These are phyloP conservation scores for Geothlypis trichas DNA, from an alignment of 2,113 vertebrate genomes.

Conservation along the genomic window DNA sequence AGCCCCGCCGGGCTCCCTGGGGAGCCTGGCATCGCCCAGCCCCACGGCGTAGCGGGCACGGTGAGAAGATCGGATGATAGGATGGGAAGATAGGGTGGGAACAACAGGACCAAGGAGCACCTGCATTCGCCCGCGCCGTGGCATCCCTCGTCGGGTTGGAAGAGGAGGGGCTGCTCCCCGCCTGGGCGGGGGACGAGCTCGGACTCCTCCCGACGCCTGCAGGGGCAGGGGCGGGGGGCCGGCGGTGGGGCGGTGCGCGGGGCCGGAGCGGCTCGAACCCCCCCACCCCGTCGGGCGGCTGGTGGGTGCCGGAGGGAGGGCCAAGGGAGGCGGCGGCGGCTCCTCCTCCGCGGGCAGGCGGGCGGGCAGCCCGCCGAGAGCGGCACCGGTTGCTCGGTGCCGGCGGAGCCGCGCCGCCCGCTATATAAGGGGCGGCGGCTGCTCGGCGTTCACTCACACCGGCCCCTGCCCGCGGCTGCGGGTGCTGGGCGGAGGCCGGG, in stretches of 20 bases:
- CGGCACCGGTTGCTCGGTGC: not conserved
- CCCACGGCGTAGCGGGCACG: not conserved
- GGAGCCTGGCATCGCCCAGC: not conserved
- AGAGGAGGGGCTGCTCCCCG: not conserved
- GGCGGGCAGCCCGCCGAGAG: not conserved
- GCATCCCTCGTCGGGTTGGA: not conserved
- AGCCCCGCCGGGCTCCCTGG: too few relatives aligned
- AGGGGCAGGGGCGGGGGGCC: not conserved
- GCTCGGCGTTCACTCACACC: not conserved
- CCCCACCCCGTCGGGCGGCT: not conserved
- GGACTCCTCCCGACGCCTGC: not conserved
- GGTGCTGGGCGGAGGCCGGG: not conserved
- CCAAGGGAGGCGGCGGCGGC: not conserved
- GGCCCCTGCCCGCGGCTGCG: not conserved
- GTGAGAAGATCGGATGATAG: too few relatives aligned
- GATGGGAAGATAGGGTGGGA: not conserved
- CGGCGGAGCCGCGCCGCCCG: not conserved
- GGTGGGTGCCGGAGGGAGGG: not conserved
- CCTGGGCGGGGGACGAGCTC: not conserved
- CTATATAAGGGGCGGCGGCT: not conserved
- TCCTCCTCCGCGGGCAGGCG: conserved; percentile 29
- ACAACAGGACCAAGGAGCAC: rapidly evolving
- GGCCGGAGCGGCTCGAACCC: not conserved
- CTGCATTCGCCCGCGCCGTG: not conserved
- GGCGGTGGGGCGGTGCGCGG: not conserved